Conservation (phyloP, 2,797 vertebrate genomes). For the Micromesistius poutassou region DNA sequence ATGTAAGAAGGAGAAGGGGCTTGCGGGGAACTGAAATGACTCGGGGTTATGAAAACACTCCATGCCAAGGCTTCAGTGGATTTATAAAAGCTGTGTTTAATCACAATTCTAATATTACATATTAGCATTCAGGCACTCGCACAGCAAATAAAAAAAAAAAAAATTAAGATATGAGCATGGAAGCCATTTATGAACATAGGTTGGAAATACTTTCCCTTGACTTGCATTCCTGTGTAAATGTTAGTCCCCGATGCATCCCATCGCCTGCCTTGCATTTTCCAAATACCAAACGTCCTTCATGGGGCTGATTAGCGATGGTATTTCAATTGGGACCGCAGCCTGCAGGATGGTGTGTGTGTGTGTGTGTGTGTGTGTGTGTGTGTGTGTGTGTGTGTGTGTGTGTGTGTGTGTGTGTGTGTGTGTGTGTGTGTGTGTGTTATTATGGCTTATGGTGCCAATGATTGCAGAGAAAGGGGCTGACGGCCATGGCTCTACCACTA, state of each 20-base stretch:
- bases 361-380: conserved; percentile 9
- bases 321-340: neutral
- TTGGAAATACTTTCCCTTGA: neutral
- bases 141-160: neutral
- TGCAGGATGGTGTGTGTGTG: neutral
- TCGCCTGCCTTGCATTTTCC: neutral
- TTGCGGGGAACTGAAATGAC: conserved; percentile 31
- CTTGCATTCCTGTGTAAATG: neutral
- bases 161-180: neutral
- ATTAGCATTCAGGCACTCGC: neutral
- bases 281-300: neutral
- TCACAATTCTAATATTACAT: neutral
- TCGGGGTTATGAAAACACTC: conserved; percentile 26
- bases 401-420: conserved; percentile 1
- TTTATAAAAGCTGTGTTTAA: neutral
- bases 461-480: conserved; percentile 15
- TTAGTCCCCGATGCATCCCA: neutral
- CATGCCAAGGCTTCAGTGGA: neutral
- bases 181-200: neutral
- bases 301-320: neutral
- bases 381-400: conserved; percentile 6
- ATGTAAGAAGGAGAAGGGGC: conserved; percentile 23
- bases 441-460: neutral
- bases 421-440: conserved; percentile 6
- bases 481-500: conserved; percentile 5